Base-by-base conservation (phyloP, 1,140 invertebrate species). In the Magallana gigas region DNA sequence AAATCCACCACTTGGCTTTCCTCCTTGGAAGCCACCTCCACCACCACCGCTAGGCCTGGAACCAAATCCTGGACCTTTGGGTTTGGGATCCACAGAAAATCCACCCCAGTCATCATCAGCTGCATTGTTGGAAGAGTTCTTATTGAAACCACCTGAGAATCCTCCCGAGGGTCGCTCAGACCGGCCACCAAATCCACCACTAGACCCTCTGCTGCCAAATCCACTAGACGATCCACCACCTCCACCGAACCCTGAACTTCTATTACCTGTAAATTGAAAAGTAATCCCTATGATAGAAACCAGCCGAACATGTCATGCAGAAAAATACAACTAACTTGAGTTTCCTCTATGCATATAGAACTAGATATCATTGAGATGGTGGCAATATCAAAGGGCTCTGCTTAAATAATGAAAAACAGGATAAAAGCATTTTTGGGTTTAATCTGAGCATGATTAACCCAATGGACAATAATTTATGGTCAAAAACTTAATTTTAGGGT, bases 161-260 rank as follows among this genome's bases (percentile, higher is more conserved):
- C 84, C 84, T 48, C 68, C 68, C 11, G 23, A 62, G 8, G 60
- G 64, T 80, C 81, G 59, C 12, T 36, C 85, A 56, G 85, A 81
- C 85, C 58, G 76, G 5, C 85, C 84, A 83, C 88, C 87, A 86
- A 90, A 91, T 83, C 88, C 89, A 84, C 87, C 88, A 16, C 88
- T 83, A 29, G 62, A 84, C 57, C 85, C 48, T 36, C 58, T 85
- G 23, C 23, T 11, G 2, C 76, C 64, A 85, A 82, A 85, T 8
- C 18, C 57, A n/a, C 80, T 76, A 14, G 83, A 84, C 0, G 57
- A 9, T 64, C 83, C 81, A 60, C 68, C 16, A 3, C 68, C 57
- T n/a, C 83, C 88, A 16, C 88, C 86, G 82, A 85, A 88, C 48
- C 81, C 81, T 8, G 9, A 18, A 62, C 62, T 64, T 16, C 57